Evolutionary conservation across 2,113 vertebrate genomes (phyloP).

Genomic region (Perccottus glenii): DNA sequence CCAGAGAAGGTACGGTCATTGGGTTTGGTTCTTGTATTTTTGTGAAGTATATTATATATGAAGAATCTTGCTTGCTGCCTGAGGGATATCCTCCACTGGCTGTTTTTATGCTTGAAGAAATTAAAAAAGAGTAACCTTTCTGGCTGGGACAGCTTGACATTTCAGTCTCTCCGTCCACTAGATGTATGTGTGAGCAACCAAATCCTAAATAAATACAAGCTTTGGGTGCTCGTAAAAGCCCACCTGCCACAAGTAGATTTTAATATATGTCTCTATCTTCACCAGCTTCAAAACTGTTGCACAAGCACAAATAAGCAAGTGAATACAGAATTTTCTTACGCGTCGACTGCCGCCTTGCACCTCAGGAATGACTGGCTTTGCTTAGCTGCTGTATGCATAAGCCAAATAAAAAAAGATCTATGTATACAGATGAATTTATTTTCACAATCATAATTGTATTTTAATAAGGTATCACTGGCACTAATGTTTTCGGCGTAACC

Average conservation of each 20-base stretch:
- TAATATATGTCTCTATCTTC: neutral
- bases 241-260: neutral
- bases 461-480: conserved; percentile 72
- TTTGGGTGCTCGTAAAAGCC: conserved; percentile 18
- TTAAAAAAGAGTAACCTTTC: conserved; percentile 3
- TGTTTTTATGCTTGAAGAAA: conserved; percentile 43
- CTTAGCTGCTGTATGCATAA: conserved; percentile 49
- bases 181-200: neutral
- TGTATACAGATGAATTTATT: conserved; percentile 66
- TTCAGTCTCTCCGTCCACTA: conserved; percentile 7
- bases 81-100: conserved; percentile 9
- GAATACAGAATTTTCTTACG: conserved; percentile 2
- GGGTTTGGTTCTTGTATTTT: conserved; percentile 10
- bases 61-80: conserved; percentile 22
- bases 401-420: conserved; percentile 50
- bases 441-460: conserved; percentile 75
- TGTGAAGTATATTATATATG: conserved; percentile 11
- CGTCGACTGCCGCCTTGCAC: conserved; percentile 45
- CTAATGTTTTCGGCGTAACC: conserved; percentile 54
- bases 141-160: conserved; percentile 4
- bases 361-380: conserved; percentile 71
- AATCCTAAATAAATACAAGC: neutral
- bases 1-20: conserved; percentile 22
- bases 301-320: conserved; percentile 5
- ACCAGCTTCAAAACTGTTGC: neutral